phyloP scores from a whole-genome alignment of 2,888 invertebrate genomes.

The Ellobium chinense region DNA sequence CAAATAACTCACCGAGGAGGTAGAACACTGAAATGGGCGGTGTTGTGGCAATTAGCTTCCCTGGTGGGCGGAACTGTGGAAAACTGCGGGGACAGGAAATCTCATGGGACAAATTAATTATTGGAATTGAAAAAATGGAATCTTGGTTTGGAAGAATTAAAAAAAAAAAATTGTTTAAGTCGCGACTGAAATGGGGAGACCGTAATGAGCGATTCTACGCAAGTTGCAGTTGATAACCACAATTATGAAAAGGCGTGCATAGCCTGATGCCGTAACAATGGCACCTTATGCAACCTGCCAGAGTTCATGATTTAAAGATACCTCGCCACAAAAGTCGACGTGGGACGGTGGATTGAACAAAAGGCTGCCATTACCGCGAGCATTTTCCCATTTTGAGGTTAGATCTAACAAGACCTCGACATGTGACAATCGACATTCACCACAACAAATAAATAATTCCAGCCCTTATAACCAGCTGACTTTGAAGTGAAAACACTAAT shows the following conservation, averaged over 20 bases:
- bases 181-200: background rate
- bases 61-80: background rate
- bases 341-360: too few species aligned
- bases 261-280: background rate
- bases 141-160: background rate
- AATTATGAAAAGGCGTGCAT: background rate
- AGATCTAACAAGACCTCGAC: too few species aligned
- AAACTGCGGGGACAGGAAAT: constrained; percentile 14
- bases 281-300: background rate
- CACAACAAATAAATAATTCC: too few species aligned
- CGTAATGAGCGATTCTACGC: background rate
- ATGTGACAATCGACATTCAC: too few species aligned
- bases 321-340: too few species aligned
- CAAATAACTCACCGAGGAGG: too few species aligned
- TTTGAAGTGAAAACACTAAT: too few species aligned
- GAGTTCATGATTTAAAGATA: background rate
- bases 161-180: background rate
- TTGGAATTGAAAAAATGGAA: background rate
- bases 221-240: background rate
- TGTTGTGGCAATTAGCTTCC: constrained; percentile 12
- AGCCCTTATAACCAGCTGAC: too few species aligned
- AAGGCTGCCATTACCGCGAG: too few species aligned
- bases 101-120: constrained; percentile 9
- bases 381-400: too few species aligned
- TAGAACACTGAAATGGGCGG: background rate